Base-by-base conservation (phyloP, 2,113 vertebrate species). In the Dicentrarchus labrax region DNA sequence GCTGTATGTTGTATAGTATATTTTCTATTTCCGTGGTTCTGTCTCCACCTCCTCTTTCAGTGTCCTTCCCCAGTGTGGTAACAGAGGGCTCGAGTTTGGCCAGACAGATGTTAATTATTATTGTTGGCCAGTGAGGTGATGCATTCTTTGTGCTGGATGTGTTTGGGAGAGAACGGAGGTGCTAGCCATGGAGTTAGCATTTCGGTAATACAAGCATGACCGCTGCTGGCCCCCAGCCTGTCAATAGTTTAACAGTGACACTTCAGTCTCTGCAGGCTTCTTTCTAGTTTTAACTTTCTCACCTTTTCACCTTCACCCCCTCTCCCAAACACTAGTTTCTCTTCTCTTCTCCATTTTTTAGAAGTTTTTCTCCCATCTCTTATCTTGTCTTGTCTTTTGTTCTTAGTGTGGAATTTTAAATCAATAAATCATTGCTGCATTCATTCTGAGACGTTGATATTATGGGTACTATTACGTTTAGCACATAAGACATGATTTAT, bases 121-220 rank as follows among this genome's bases (percentile, higher is more conserved):
- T 91, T 75, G 82, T 93, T 95, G 94, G 92, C 90, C n/a, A 0
- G 39, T 10, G 71, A 82, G 89, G 86, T 78, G 91, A 92, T 87
- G 84, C 88, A 89, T 92, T 93, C 87, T 88, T 93, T 72, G 54
- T 78, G 70, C 83, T 82, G 83, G 81, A 80, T 61, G 91, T 93
- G 87, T 90, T 91, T 90, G 79, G 75, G 88, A 80, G 82, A 84
- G 91, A 90, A 89, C 86, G 88, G 90, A 91, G 91, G 94, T 93
- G 90, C 82, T 73, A 83, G 86, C 90, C 87, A 90, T 74, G 88
- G 84, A 84, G 86, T 94, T 88, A 88, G 91, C 85, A 72, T 92
- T 76, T 81, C 68, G 38, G 80, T 90, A 91, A 93, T 67, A 83
- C 85, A 91, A 91, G 91, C 86, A 16, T 81, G 83, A 86, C 86